These are phyloP conservation scores for Perccottus glenii DNA, from an alignment of 2,113 vertebrate genomes.

Conservation along the genomic window DNA sequence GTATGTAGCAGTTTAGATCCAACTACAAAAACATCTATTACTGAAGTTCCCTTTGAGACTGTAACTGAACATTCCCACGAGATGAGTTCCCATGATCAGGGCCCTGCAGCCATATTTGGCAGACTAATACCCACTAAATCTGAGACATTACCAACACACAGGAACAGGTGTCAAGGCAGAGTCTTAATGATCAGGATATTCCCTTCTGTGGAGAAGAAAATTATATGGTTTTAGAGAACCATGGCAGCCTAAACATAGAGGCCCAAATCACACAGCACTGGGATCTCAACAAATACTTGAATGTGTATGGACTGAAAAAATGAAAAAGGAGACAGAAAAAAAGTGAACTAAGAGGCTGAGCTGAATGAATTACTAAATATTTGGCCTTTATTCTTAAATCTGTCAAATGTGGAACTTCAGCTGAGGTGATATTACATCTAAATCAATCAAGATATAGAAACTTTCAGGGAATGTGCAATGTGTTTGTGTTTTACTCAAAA, in stretches of 20 bases:
- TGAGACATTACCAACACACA: slow-evolving; percentile 57
- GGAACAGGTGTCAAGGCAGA: slow-evolving; percentile 66
- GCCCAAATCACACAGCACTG: slow-evolving; percentile 52
- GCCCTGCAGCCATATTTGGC: slow-evolving; percentile 58
- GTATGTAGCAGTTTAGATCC: background rate
- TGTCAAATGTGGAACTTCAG: background rate
- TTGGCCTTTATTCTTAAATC: no score
- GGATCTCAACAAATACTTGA: slow-evolving; percentile 52
- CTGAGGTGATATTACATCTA: slow-evolving; percentile 7
- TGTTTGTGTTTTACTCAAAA: slow-evolving; percentile 24
- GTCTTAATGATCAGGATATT: slow-evolving; percentile 47
- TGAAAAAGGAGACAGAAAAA: background rate
- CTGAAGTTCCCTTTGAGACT: slow-evolving; percentile 8
- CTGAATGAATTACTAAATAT: background rate
- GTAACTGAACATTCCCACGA: slow-evolving; percentile 41
- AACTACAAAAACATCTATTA: slow-evolving; percentile 39
- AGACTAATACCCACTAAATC: slow-evolving; percentile 61
- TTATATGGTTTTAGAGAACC: slow-evolving; percentile 71
- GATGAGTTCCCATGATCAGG: slow-evolving; percentile 61
- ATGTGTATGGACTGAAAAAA: slow-evolving; percentile 36
- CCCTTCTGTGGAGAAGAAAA: slow-evolving; percentile 53
- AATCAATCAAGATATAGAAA: slow-evolving; percentile 41
- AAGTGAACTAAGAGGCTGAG: background rate
- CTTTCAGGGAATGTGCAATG: slow-evolving; percentile 8
- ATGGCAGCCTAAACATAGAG: slow-evolving; percentile 64